Evolutionary conservation across 2,888 invertebrate genomes (phyloP), one percentile per base, ranked within the genome.

Genomic region (Ochropacha duplaris): DNA sequence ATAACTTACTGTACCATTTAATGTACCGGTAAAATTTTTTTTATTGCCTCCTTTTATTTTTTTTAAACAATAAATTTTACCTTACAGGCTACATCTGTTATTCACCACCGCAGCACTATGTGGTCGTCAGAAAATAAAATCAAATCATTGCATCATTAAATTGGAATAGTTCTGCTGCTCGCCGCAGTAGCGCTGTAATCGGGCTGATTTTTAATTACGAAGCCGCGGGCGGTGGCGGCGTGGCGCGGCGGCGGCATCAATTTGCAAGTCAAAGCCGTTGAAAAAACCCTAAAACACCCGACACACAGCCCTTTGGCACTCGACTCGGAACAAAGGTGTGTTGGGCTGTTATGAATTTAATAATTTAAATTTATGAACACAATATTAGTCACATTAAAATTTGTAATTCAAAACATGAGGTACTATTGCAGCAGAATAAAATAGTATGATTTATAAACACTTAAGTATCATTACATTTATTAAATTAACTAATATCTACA

Each of bases 201-300:
- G 68, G 57, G 69, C 81, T 76, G 81, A 83, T 87, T 90, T 90
- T 88, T 90, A 91, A 89, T 90, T 89, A 88, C 78, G 65, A 62
- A 67, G 71, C 73, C 71, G 71, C 59, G 68, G 68, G 72, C 74
- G 78, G 69, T 65, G 65, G 66, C 63, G 69, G 57, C 65, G 63
- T 55, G 61, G 65, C 55, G 58, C 66, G 69, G 72, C 79, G 77
- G 81, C 77, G 78, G 72, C 74, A 76, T 82, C 84, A 87, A 92
- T 92, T 92, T 92, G 90, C 91, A 92, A 90, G 84, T 90, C 91
- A 92, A 91, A 91, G 89, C 89, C 86, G 83, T 85, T 88, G 88
- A 90, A 90, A 91, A 92, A 91, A 90, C 87, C 86, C 87, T 87
- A 87, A 90, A 90, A 90, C 89, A 88, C 84, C 88, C 87, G 85